Conservation (phyloP, 2,888 invertebrate genomes). For the Drosophila pseudotakahashii region DNA sequence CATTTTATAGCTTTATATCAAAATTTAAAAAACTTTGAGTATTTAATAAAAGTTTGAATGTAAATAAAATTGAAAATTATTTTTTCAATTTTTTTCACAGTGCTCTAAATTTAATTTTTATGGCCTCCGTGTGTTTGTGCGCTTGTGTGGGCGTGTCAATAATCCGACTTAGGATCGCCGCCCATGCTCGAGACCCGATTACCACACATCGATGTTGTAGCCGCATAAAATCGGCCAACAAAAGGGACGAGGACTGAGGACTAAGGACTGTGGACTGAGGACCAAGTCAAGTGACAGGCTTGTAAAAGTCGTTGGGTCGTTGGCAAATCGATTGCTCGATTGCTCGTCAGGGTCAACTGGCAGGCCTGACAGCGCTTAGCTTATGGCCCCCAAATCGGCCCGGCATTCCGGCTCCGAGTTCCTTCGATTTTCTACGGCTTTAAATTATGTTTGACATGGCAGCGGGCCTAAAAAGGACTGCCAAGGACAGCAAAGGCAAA, state of each 20-base stretch:
- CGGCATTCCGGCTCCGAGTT: background rate
- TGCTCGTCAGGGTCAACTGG: conserved; percentile 70
- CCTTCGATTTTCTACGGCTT: conserved; percentile 62
- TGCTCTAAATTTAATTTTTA: conserved; percentile 30
- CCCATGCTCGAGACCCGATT: conserved; percentile 36
- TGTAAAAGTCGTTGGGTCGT: conserved; percentile 55
- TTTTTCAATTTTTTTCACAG: background rate
- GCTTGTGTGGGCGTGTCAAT: conserved; percentile 39
- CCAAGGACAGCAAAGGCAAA: conserved; percentile 44
- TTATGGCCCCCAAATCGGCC: conserved; percentile 56
- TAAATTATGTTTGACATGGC: conserved; percentile 76
- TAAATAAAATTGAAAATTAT: too few relatives aligned
- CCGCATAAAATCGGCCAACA: conserved; percentile 41
- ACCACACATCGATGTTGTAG: conserved; percentile 47
- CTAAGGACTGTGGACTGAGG: conserved; percentile 21
- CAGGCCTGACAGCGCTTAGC: conserved; percentile 61
- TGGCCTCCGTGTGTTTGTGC: conserved; percentile 25
- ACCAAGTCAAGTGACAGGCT: conserved; percentile 68
- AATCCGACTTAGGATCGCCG: conserved; percentile 41
- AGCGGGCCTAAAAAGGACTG: conserved; percentile 56
- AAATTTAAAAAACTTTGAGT: too few relatives aligned
- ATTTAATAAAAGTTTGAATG: too few relatives aligned
- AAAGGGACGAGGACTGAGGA: conserved; percentile 5
- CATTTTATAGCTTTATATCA: too few relatives aligned
- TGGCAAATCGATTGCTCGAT: conserved; percentile 72